Conservation (phyloP, 2,113 vertebrate genomes). For the Myocastor coypus region DNA sequence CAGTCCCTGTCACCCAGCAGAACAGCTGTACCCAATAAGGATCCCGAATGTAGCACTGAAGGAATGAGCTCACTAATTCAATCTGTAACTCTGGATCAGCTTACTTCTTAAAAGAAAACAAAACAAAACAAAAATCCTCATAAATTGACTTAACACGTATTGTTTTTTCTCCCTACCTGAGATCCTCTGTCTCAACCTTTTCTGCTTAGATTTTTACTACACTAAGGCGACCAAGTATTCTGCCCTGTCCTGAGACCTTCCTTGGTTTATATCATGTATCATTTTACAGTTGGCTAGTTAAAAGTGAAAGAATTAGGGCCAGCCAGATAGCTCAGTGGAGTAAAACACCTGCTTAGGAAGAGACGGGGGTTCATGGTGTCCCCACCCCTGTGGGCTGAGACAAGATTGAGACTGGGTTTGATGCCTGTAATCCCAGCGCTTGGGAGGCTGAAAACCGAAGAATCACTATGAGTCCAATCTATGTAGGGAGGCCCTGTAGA, state of each 20-base stretch:
- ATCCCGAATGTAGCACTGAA: neutral
- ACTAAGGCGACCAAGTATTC: neutral
- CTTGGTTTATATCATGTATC: neutral
- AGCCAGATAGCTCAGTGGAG: too few relatives aligned
- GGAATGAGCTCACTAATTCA: neutral
- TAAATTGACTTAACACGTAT: neutral
- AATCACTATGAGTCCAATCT: too few relatives aligned
- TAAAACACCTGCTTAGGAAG: too few relatives aligned
- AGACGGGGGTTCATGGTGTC: too few relatives aligned
- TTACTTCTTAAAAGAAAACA: constrained; percentile 37
- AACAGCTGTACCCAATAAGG: neutral
- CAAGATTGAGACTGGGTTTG: too few relatives aligned
- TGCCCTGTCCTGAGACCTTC: neutral
- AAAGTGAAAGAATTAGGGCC: neutral
- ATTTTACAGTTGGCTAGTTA: neutral
- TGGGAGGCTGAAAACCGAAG: too few relatives aligned
- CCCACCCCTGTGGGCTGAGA: too few relatives aligned
- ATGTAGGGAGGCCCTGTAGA: too few relatives aligned
- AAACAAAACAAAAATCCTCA: neutral
- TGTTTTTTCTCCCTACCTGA: neutral
- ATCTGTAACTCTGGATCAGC: neutral
- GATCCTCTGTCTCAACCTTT: neutral
- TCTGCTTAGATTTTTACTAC: constrained; percentile 15
- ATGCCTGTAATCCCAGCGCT: too few relatives aligned
- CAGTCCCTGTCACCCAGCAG: neutral